Conservation (phyloP, 2,113 vertebrate genomes). For the Hylia prasina region DNA sequence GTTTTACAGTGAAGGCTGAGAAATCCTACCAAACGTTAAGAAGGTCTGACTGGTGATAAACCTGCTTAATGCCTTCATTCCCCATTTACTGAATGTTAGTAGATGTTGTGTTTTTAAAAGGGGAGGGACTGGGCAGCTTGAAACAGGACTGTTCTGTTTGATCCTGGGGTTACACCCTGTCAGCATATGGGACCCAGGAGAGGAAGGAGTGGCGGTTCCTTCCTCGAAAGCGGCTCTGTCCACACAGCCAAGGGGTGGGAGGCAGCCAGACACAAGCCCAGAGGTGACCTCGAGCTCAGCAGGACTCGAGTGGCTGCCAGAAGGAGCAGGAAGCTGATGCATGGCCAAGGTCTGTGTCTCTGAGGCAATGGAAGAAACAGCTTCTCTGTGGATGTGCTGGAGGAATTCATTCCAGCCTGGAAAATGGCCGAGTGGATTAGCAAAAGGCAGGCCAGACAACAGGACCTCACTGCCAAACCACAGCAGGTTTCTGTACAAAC, state of each 20-base stretch:
- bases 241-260: not conserved
- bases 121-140: not conserved
- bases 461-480: not conserved
- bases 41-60: not conserved
- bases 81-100: not conserved
- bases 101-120: not conserved
- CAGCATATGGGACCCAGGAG: accelerated
- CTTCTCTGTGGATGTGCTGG: not conserved
- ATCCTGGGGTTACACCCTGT: not conserved
- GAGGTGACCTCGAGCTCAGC: not conserved
- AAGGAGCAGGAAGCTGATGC: not conserved
- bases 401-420: not conserved
- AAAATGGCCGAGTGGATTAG: not conserved
- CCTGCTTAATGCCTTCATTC: not conserved
- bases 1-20: not conserved
- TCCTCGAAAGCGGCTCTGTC: not conserved
- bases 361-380: not conserved
- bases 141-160: not conserved
- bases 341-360: not conserved
- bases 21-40: not conserved
- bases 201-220: accelerated
- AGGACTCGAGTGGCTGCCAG: not conserved
- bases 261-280: accelerated
- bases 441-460: not conserved
- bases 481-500: not conserved